Evolutionary conservation across 2,113 vertebrate species (phyloP).

Genomic region (Catharus minimus): DNA sequence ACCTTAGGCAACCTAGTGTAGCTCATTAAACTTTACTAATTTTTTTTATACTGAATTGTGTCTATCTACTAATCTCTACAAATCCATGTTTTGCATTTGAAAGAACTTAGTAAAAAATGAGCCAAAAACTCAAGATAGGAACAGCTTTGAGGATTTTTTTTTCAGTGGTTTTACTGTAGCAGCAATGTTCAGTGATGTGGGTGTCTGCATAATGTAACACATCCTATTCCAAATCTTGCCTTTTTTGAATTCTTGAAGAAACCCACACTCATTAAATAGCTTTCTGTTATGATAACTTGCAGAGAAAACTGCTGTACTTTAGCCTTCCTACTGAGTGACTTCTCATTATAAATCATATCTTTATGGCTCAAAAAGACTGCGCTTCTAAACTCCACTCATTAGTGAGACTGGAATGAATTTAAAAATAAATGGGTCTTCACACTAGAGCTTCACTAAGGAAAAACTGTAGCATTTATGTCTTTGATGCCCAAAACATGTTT

Average conservation of each 20-base stretch:
- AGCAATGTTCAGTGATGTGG: background rate
- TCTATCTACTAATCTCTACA: background rate
- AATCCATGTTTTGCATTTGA: background rate
- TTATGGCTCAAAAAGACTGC: conserved; percentile 64
- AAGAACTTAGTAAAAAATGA: background rate
- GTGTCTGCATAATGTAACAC: conserved; percentile 21
- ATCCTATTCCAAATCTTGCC: conserved; percentile 40
- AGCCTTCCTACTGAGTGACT: conserved; percentile 64
- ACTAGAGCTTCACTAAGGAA: background rate
- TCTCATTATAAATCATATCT: conserved; percentile 74
- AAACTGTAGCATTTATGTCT: conserved; percentile 54
- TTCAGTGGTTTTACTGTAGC: background rate
- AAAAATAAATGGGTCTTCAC: conserved; percentile 53
- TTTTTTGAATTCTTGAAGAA: conserved; percentile 51
- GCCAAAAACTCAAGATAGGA: background rate
- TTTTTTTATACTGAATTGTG: background rate
- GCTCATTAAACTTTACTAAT: background rate
- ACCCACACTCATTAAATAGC: conserved; percentile 64
- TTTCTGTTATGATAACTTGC: conserved; percentile 67
- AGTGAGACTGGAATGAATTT: conserved; percentile 70
- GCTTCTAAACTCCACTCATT: conserved; percentile 62
- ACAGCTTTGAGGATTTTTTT: background rate
- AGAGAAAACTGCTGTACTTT: conserved; percentile 42
- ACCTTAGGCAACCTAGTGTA: background rate
- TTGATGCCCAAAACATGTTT: conserved; percentile 22